Evolutionary conservation across 2,888 invertebrate species (phyloP).

Genomic region (Dexiosoma caninum): DNA sequence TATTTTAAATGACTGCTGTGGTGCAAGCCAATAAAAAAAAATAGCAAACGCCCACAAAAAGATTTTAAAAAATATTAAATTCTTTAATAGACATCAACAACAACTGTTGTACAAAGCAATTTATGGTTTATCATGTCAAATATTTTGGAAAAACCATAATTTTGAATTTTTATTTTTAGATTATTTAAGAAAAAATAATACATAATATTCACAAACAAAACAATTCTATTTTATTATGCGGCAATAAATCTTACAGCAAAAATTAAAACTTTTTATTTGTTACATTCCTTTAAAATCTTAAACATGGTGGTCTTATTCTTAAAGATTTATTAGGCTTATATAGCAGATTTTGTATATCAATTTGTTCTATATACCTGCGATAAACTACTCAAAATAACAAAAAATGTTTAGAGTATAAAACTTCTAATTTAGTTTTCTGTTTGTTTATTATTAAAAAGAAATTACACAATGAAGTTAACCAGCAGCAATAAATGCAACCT

Average conservation of each 20-base stretch:
- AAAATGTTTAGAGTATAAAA: too few species aligned
- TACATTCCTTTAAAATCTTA: too few species aligned
- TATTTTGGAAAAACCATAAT: slow-evolving; percentile 44
- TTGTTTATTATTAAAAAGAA: too few species aligned
- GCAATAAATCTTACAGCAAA: slow-evolving; percentile 40
- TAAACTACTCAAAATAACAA: too few species aligned
- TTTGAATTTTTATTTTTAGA: slow-evolving; percentile 26
- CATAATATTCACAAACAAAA: not conserved
- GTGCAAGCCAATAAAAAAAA: slow-evolving; percentile 14
- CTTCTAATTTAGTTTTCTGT: too few species aligned
- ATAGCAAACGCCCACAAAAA: slow-evolving; percentile 50
- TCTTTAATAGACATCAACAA: slow-evolving; percentile 6
- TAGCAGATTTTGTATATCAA: too few species aligned
- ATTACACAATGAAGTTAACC: too few species aligned
- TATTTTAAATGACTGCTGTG: slow-evolving; percentile 43
- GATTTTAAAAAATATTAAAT: slow-evolving; percentile 27
- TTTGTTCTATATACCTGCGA: too few species aligned
- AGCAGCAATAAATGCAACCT: too few species aligned
- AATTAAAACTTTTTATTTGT: not conserved
- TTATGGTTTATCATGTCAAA: slow-evolving; percentile 50
- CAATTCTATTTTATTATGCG: slow-evolving; percentile 21
- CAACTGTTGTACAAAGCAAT: slow-evolving; percentile 16
- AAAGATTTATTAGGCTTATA: too few species aligned
- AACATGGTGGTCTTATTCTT: too few species aligned
- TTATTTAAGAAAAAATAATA: not conserved